Evolutionary conservation across 2,797 vertebrate genomes (phyloP).

Genomic region (Catostomus latipinnis): DNA sequence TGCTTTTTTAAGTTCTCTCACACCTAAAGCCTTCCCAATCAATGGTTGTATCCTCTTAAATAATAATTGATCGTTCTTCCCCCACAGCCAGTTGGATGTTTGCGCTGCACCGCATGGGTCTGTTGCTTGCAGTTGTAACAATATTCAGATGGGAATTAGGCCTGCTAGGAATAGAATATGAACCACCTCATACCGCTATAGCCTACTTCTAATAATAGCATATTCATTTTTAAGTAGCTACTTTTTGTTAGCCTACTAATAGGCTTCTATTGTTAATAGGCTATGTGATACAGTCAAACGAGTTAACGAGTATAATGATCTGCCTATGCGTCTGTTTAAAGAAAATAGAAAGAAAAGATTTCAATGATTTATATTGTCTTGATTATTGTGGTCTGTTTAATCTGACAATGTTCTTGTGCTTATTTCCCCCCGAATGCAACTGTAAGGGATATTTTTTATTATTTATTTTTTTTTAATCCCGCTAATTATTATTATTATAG

Average conservation of each 20-base stretch:
- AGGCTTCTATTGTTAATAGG: not conserved
- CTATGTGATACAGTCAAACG: not conserved
- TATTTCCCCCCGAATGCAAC: not conserved
- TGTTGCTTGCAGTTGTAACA: conserved; percentile 3
- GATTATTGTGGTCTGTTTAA: not conserved
- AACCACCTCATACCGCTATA: not conserved
- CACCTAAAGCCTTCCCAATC: not conserved
- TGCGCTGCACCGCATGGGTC: not conserved
- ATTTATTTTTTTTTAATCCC: too few relatives aligned
- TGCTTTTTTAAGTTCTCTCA: not conserved
- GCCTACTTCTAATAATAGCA: too few relatives aligned
- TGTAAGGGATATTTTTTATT: not conserved
- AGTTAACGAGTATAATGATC: not conserved
- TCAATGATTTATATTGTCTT: not conserved
- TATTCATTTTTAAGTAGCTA: not conserved
- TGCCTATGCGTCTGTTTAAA: not conserved
- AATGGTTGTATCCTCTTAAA: not conserved
- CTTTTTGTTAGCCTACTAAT: not conserved
- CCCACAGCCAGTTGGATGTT: conserved; percentile 3
- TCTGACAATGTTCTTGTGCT: not conserved
- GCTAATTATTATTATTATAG: too few relatives aligned
- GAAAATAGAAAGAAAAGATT: not conserved
- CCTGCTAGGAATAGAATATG: not conserved
- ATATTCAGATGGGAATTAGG: not conserved
- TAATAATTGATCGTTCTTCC: not conserved